Evolutionary conservation across 2,797 vertebrate species (phyloP).

Genomic region (Bovichtus diacanthus): DNA sequence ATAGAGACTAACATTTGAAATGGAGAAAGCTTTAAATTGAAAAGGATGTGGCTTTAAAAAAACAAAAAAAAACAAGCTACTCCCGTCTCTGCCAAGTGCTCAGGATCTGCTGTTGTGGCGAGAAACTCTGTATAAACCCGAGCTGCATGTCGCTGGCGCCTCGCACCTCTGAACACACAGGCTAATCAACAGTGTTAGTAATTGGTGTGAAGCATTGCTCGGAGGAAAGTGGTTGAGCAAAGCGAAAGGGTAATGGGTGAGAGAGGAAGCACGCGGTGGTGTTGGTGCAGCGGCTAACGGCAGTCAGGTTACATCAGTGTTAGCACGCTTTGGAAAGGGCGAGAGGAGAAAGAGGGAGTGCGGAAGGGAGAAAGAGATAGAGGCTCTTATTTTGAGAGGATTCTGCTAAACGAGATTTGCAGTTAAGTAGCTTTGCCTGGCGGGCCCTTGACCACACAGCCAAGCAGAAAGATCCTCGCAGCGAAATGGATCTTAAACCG

Average conservation of each 20-base stretch:
- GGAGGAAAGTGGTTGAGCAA: constrained; percentile 33
- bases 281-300: constrained; percentile 45
- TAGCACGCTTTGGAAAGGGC: constrained; percentile 41
- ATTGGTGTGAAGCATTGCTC: constrained; percentile 58
- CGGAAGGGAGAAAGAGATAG: not conserved
- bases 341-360: constrained; percentile 22
- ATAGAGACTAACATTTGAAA: constrained; percentile 12
- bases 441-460: constrained; percentile 71
- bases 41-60: constrained; percentile 11
- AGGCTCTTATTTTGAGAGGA: constrained; percentile 76
- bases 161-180: constrained; percentile 35
- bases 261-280: constrained; percentile 28
- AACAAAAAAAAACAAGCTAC: too few species aligned
- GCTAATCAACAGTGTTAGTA: constrained; percentile 62
- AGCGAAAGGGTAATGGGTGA: constrained; percentile 50
- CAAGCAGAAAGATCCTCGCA: constrained; percentile 57
- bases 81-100: not conserved
- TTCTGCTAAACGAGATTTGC: constrained; percentile 83
- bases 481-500: constrained; percentile 58
- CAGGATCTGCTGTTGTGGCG: not conserved
- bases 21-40: constrained; percentile 26
- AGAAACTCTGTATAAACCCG: constrained; percentile 8
- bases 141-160: constrained; percentile 1
- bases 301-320: constrained; percentile 63
- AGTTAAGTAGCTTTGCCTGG: constrained; percentile 83